Conservation (phyloP, 2,797 vertebrate species). For the Scleropages formosus region DNA sequence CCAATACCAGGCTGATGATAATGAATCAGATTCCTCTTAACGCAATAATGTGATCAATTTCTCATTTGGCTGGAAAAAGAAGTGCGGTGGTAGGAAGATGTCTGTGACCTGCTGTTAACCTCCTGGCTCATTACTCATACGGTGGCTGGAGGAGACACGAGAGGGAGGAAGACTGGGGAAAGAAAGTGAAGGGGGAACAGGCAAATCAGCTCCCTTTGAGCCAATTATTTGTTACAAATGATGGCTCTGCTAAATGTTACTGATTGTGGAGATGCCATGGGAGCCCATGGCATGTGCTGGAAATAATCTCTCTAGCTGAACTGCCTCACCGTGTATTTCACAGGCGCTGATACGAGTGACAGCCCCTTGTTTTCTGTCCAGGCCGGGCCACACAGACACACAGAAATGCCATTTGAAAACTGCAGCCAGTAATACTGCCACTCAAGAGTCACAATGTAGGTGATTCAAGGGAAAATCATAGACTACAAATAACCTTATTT, state of each 20-base stretch:
- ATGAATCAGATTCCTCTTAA: slow-evolving; percentile 96
- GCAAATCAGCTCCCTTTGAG: slow-evolving; percentile 76
- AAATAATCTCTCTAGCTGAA: slow-evolving; percentile 49
- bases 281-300: slow-evolving; percentile 70
- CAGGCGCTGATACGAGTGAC: slow-evolving; percentile 50
- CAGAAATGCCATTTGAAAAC: slow-evolving; percentile 56
- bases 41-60: slow-evolving; percentile 99
- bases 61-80: slow-evolving; percentile 99
- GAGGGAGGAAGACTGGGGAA: slow-evolving; percentile 44
- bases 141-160: slow-evolving; percentile 75
- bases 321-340: slow-evolving; percentile 48
- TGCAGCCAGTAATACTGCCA: not conserved
- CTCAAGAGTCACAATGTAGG: not conserved
- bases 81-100: slow-evolving; percentile 84
- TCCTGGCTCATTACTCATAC: slow-evolving; percentile 90
- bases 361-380: slow-evolving; percentile 48
- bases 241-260: slow-evolving; percentile 75
- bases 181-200: slow-evolving; percentile 42
- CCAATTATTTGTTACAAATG: slow-evolving; percentile 84
- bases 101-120: slow-evolving; percentile 88
- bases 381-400: slow-evolving; percentile 50
- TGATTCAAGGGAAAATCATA: too few relatives aligned
- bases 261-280: slow-evolving; percentile 76
- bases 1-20: slow-evolving; percentile 96
- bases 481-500: too few relatives aligned